Evolutionary conservation across 1,140 invertebrate genomes (phyloP).

Genomic region (Galleria mellonella): DNA sequence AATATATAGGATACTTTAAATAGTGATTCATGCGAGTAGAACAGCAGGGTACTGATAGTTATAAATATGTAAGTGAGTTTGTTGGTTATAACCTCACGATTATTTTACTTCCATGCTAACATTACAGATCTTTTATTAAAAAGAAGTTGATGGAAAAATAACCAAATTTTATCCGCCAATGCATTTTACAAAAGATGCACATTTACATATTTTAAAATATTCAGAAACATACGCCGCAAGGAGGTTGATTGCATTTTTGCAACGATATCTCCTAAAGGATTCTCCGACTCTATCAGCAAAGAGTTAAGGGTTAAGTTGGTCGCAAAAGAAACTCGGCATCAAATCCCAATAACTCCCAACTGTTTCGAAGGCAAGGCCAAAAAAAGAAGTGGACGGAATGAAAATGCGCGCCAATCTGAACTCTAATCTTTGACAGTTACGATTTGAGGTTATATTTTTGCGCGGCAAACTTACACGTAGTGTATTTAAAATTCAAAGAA

Average conservation of each 20-base stretch:
- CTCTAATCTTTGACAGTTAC: slow-evolving; percentile 17
- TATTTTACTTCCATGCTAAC: no score
- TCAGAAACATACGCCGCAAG: slow-evolving; percentile 15
- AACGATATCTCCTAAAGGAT: slow-evolving; percentile 2
- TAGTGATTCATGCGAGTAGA: no score
- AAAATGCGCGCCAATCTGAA: slow-evolving; percentile 14
- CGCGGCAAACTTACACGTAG: neutral
- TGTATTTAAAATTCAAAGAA: slow-evolving; percentile 63
- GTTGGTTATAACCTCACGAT: no score
- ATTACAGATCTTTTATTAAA: no score
- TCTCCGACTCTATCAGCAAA: slow-evolving; percentile 4
- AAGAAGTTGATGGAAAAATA: no score
- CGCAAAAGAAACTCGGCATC: slow-evolving; percentile 7
- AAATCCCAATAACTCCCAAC: slow-evolving; percentile 21
- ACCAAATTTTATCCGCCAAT: neutral
- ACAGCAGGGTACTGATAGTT: no score
- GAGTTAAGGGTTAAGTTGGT: neutral
- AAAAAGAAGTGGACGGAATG: slow-evolving; percentile 6
- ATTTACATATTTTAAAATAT: slow-evolving; percentile 29
- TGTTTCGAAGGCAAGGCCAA: slow-evolving; percentile 7
- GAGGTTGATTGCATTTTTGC: slow-evolving; percentile 1
- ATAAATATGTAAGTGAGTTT: no score
- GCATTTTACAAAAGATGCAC: slow-evolving; percentile 12
- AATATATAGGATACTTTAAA: no score
- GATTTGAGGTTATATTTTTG: slow-evolving; percentile 16